Conservation (phyloP, 2,113 vertebrate genomes). For the Maccullochella peelii region DNA sequence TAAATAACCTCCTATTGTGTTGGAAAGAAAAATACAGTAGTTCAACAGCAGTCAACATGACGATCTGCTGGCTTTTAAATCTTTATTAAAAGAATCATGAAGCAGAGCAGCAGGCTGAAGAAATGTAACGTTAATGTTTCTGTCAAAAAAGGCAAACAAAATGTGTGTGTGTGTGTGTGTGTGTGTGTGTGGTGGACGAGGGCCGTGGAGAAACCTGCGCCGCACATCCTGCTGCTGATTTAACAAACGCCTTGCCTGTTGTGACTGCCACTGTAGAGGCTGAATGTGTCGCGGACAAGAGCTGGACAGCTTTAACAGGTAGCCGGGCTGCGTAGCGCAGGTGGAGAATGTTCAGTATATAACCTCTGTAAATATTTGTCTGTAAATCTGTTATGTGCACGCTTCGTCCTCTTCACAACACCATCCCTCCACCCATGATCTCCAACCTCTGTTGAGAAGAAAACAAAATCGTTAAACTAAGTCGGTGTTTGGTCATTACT, state of each 20-base stretch:
- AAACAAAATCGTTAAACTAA: background rate
- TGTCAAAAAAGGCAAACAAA: conserved; percentile 24
- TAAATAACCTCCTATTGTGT: background rate
- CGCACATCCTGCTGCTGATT: background rate
- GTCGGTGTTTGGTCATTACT: too few relatives aligned
- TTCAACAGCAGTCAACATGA: conserved; percentile 11
- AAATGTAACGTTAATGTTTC: background rate
- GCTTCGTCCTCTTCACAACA: conserved; percentile 82
- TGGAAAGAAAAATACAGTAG: conserved; percentile 22
- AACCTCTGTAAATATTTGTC: conserved; percentile 28
- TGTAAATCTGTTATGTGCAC: conserved; percentile 11
- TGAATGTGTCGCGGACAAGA: background rate
- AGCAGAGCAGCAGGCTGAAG: conserved; percentile 13
- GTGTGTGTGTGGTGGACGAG: background rate
- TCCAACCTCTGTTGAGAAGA: conserved; percentile 89
- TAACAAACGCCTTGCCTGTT: background rate
- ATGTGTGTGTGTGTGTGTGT: conserved; percentile 6
- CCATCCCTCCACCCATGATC: conserved; percentile 93
- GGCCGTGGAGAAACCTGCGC: background rate
- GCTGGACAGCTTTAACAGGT: background rate
- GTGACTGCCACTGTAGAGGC: background rate
- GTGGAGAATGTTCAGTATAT: conserved; percentile 30
- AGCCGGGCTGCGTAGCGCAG: background rate
- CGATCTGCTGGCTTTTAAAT: conserved; percentile 4
- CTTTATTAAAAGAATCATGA: conserved; percentile 11